Percentiles rank a stretch among this genome's conserved stretches.
Conservation (phyloP, 2,888 invertebrate genomes). For the Odiellus spinosus region DNA sequence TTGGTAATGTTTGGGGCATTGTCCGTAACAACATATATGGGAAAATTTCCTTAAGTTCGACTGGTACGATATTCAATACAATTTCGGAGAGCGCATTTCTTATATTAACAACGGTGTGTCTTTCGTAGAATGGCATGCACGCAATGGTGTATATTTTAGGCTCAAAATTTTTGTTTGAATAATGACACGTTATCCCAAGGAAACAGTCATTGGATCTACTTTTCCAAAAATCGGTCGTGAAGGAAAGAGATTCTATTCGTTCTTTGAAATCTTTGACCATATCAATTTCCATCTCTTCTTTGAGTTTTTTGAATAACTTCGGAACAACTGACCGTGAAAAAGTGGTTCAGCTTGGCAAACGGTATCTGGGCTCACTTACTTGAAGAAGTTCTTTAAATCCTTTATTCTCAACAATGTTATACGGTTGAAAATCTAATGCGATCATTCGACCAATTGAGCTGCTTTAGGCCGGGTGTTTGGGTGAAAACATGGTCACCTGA, state of each 20-base stretch:
- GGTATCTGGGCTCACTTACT: neutral
- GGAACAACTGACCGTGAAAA: neutral
- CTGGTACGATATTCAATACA: too few species aligned
- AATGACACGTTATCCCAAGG: neutral
- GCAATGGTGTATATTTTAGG: too few species aligned
- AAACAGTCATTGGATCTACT: neutral
- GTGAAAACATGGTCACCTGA: too few species aligned
- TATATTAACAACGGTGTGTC: too few species aligned
- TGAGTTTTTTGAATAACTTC: neutral
- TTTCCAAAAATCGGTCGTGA: neutral
- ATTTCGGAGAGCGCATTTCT: too few species aligned
- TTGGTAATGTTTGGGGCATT: too few species aligned
- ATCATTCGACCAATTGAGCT: too few species aligned
- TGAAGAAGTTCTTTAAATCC: neutral
- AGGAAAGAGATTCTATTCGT: neutral
- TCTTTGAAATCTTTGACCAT: neutral
- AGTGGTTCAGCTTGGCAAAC: neutral
- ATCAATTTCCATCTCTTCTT: neutral
- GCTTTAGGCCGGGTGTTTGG: too few species aligned
- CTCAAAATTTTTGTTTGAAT: too few species aligned
- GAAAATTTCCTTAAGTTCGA: too few species aligned
- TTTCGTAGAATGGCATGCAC: too few species aligned
- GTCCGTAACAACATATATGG: too few species aligned
- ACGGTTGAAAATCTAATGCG: conserved; percentile 2
- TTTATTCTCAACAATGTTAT: neutral